Conservation (phyloP, 2,797 vertebrate genomes). For the Lycodopsis pacificus region DNA sequence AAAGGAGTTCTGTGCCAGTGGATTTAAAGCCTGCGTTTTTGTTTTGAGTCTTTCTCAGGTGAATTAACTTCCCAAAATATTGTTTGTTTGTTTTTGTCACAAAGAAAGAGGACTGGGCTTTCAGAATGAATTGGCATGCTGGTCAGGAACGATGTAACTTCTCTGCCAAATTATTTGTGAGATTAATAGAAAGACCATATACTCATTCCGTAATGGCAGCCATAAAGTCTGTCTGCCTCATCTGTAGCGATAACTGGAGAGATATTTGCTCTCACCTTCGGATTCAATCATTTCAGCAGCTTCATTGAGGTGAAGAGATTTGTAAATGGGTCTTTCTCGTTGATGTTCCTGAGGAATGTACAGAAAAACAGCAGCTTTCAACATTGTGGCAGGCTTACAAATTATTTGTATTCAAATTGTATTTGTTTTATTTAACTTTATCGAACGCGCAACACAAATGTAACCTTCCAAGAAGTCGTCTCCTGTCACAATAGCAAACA, state of each 20-base stretch:
- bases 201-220: conserved; percentile 3
- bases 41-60: conserved; percentile 29
- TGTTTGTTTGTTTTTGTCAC: conserved; percentile 8
- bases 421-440: conserved; percentile 22
- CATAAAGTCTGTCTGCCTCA: not conserved
- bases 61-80: conserved; percentile 5
- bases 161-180: conserved; percentile 11
- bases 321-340: conserved; percentile 7
- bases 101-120: conserved; percentile 16
- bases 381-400: conserved; percentile 1
- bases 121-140: conserved; percentile 5
- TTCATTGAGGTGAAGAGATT: conserved; percentile 17
- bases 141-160: conserved; percentile 13
- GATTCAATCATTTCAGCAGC: conserved; percentile 29
- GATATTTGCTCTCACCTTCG: conserved; percentile 17
- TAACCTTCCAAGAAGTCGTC: conserved; percentile 17
- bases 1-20: conserved; percentile 34
- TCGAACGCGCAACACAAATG: conserved; percentile 31
- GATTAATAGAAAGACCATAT: conserved; percentile 3
- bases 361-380: conserved; percentile 24
- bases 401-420: not conserved
- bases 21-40: conserved; percentile 38
- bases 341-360: conserved; percentile 9
- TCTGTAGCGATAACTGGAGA: conserved; percentile 11
- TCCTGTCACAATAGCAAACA: conserved; percentile 28